phyloP scores from a whole-genome alignment of 2,113 vertebrate genomes.

The Neotragus pygmaeus region DNA sequence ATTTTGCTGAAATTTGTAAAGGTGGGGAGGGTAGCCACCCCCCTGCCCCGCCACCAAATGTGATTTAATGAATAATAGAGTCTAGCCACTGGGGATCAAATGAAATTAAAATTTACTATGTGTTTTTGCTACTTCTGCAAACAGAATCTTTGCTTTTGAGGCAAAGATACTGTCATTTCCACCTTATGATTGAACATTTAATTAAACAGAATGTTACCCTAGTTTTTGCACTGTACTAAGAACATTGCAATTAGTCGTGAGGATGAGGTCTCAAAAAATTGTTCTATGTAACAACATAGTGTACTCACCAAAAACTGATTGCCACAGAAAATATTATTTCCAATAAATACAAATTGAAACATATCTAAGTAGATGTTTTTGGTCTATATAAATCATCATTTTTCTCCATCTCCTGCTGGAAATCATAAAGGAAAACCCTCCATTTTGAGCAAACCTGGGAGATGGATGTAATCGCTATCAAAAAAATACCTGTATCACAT shows the following conservation, averaged over 20 bases:
- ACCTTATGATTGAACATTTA: not conserved
- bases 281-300: not conserved
- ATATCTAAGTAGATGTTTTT: not conserved
- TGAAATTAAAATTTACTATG: not conserved
- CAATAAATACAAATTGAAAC: not conserved
- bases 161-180: not conserved
- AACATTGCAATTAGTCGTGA: not conserved
- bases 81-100: not conserved
- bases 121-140: not conserved
- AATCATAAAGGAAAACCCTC: not conserved
- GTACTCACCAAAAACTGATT: not conserved
- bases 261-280: not conserved
- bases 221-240: not conserved
- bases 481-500: not conserved
- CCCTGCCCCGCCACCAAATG: fast-evolving
- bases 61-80: not conserved
- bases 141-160: not conserved
- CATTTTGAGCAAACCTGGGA: not conserved
- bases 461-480: not conserved
- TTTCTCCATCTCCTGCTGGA: not conserved
- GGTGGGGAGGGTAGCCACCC: no score
- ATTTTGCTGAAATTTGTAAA: not conserved
- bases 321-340: not conserved
- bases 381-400: not conserved
- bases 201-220: not conserved